A percentile compares a stretch with the other conserved stretches of the same genome.
Conservation (phyloP, 1,140 invertebrate genomes). For the Meloidogyne chitwoodi region DNA sequence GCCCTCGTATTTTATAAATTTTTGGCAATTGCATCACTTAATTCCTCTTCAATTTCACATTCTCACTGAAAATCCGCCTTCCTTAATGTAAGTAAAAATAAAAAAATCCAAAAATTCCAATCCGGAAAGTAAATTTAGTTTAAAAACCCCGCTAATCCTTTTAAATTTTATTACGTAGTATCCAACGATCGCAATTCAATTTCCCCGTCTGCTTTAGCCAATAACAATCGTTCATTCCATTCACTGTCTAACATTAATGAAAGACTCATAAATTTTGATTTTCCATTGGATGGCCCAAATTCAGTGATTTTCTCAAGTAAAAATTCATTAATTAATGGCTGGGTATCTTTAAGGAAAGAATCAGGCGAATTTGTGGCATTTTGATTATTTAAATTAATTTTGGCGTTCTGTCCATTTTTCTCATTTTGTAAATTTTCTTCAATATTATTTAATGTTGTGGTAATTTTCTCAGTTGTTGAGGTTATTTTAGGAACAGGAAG, state of each 20-base stretch:
- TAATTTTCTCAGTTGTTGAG: background rate
- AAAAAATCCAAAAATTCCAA: no score
- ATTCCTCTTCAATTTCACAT: no score
- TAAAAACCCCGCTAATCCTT: no score
- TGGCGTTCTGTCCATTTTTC: background rate
- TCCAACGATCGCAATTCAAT: constrained; percentile 3
- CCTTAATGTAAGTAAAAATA: no score
- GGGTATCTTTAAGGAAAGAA: background rate
- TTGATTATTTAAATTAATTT: background rate
- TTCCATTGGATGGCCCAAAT: constrained; percentile 13
- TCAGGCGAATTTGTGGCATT: background rate
- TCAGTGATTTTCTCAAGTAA: constrained; percentile 4
- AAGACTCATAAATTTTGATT: constrained; percentile 12
- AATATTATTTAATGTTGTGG: background rate
- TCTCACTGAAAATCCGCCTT: no score
- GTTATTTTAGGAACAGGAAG: background rate
- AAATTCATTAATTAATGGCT: constrained; percentile 11
- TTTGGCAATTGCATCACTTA: no score
- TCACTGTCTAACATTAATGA: background rate
- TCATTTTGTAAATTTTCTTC: background rate
- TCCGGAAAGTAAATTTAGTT: no score
- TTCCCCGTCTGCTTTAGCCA: constrained; percentile 8
- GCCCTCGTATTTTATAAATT: no score
- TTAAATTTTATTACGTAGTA: background rate
- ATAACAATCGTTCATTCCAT: background rate